Evolutionary conservation across 1,140 invertebrate genomes (phyloP).

Genomic region (Papilio dardanus): DNA sequence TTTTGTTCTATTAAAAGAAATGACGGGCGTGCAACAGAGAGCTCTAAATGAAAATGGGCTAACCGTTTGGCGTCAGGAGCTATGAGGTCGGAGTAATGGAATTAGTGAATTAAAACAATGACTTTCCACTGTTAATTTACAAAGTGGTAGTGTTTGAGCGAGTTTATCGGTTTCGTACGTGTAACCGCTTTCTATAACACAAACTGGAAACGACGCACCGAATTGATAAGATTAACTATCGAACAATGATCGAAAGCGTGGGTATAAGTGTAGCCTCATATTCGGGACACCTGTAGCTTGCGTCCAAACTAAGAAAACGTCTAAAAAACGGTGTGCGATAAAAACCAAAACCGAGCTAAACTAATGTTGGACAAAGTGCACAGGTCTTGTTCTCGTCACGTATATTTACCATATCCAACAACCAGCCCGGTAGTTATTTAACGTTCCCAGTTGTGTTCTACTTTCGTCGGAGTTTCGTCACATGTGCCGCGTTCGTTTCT

Average conservation of each 20-base stretch:
- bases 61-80: not conserved
- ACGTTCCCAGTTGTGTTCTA: constrained; percentile 30
- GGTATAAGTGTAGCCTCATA: constrained; percentile 6
- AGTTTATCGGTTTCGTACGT: constrained; percentile 30
- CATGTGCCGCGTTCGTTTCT: constrained; percentile 42
- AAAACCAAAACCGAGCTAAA: constrained; percentile 26
- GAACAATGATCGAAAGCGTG: constrained; percentile 5
- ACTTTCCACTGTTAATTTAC: not conserved
- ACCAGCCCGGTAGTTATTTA: constrained; percentile 39
- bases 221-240: constrained; percentile 42
- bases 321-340: constrained; percentile 19
- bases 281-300: constrained; percentile 33
- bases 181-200: constrained; percentile 41
- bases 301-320: not conserved
- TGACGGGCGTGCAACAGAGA: constrained; percentile 22
- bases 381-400: constrained; percentile 51
- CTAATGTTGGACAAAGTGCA: constrained; percentile 29
- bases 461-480: constrained; percentile 53
- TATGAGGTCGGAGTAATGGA: constrained; percentile 5
- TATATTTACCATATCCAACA: constrained; percentile 63
- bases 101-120: constrained; percentile 11
- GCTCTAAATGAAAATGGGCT: not conserved
- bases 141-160: constrained; percentile 22
- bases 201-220: constrained; percentile 34
- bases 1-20: constrained; percentile 30